A percentile compares a stretch with the other conserved stretches of the same genome.
phyloP scores from a whole-genome alignment of 53 echinoderm and acorn worm species.

The Pentamera pediparva region DNA sequence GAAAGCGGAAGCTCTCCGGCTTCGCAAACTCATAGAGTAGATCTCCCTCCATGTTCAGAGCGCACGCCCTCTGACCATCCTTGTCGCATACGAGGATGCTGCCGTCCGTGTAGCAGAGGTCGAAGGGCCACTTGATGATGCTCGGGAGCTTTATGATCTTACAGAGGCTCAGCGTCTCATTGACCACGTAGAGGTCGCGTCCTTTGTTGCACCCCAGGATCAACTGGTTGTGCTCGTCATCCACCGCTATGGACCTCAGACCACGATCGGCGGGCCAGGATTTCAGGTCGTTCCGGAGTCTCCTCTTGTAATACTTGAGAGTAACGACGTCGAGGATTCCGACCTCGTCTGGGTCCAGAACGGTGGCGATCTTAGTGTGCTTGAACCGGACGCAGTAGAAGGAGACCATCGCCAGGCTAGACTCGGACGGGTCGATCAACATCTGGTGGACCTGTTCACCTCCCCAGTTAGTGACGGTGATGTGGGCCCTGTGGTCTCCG shows the following conservation, averaged over 20 bases:
- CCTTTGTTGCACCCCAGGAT: background rate
- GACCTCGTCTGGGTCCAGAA: background rate
- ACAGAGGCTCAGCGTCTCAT: background rate
- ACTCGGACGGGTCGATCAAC: background rate
- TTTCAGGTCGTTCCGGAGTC: background rate
- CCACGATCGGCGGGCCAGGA: background rate
- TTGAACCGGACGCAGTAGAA: background rate
- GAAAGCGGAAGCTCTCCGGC: background rate
- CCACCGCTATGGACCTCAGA: background rate
- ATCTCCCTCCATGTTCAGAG: background rate
- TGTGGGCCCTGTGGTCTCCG: background rate
- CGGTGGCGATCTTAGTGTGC: background rate
- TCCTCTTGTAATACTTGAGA: background rate
- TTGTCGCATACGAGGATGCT: background rate
- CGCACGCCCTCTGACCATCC: background rate
- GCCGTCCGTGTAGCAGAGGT: background rate
- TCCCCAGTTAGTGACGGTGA: background rate
- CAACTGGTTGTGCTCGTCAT: background rate
- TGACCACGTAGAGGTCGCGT: constrained; percentile 1
- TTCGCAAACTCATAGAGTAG: background rate
- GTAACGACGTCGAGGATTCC: background rate
- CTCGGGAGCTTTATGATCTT: background rate
- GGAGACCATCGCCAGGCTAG: background rate
- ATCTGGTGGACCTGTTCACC: background rate
- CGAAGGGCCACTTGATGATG: background rate